phyloP scores from a whole-genome alignment of 1,140 invertebrate species.

The Hyposmocoma kahamanoa region DNA sequence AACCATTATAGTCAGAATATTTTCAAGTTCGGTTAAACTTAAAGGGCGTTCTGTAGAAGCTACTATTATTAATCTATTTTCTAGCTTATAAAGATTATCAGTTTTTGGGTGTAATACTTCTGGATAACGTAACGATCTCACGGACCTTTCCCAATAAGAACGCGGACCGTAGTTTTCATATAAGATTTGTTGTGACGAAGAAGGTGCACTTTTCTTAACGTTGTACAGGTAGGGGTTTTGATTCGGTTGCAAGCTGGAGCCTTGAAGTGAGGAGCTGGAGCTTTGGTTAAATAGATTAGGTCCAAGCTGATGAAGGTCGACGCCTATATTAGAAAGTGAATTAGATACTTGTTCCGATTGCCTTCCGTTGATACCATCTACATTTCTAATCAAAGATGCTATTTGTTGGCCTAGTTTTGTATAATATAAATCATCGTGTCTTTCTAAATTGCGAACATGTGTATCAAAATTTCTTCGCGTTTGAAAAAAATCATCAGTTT shows the following conservation, averaged over 20 bases:
- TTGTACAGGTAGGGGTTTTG: too few species aligned
- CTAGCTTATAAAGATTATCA: conserved; percentile 40
- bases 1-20: conserved; percentile 43
- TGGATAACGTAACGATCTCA: conserved; percentile 47
- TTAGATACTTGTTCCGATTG: too few species aligned
- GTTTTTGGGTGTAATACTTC: conserved; percentile 19
- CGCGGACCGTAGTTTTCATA: conserved; percentile 29
- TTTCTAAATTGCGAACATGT: conserved; percentile 6
- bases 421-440: conserved; percentile 34
- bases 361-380: conserved; percentile 26
- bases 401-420: conserved; percentile 54
- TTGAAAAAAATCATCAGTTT: background rate
- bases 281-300: too few species aligned
- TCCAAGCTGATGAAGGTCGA: too few species aligned
- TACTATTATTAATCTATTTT: conserved; percentile 42
- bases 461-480: background rate
- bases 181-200: too few species aligned
- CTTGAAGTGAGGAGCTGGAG: too few species aligned
- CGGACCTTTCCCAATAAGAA: conserved; percentile 57
- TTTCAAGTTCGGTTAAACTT: conserved; percentile 50
- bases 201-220: too few species aligned
- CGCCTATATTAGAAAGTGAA: too few species aligned
- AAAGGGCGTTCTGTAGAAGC: conserved; percentile 30
- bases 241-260: too few species aligned
- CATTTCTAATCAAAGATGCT: conserved; percentile 44